Percentiles rank a stretch among this genome's conserved stretches.
phyloP scores from a whole-genome alignment of 1,140 invertebrate species.

The Probaryconus sp. region DNA sequence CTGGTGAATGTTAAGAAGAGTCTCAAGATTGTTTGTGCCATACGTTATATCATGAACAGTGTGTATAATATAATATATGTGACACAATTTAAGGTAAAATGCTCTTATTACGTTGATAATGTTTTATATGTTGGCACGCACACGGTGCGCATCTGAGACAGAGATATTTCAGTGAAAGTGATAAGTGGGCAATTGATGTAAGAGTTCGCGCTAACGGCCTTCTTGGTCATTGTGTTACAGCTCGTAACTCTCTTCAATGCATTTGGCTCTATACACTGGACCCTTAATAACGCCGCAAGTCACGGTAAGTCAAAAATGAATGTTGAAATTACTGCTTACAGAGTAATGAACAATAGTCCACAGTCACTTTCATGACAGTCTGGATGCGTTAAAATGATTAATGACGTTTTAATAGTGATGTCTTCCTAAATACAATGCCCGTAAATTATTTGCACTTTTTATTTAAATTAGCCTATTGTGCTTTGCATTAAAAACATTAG shows the following conservation, averaged over 20 bases:
- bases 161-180: conserved; percentile 62
- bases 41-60: conserved; percentile 12
- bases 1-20: neutral
- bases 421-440: conserved; percentile 12
- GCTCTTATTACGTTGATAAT: conserved; percentile 13
- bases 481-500: neutral
- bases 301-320: conserved; percentile 29
- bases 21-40: neutral
- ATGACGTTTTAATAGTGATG: conserved; percentile 19
- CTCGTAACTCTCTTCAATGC: conserved; percentile 38
- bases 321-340: conserved; percentile 15
- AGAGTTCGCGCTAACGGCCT: conserved; percentile 40
- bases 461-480: neutral
- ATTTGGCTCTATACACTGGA: neutral
- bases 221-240: conserved; percentile 54
- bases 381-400: conserved; percentile 23
- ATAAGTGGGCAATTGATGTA: conserved; percentile 63
- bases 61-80: conserved; percentile 18
- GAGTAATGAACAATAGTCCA: conserved; percentile 27
- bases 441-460: conserved; percentile 1
- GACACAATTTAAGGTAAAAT: conserved; percentile 15
- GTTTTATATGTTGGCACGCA: conserved; percentile 14
- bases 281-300: conserved; percentile 34
- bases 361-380: conserved; percentile 23
- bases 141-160: conserved; percentile 19